These are phyloP conservation scores for Caenorhabditis afra DNA, from an alignment of 2,888 invertebrate species.

Conservation along the genomic window DNA sequence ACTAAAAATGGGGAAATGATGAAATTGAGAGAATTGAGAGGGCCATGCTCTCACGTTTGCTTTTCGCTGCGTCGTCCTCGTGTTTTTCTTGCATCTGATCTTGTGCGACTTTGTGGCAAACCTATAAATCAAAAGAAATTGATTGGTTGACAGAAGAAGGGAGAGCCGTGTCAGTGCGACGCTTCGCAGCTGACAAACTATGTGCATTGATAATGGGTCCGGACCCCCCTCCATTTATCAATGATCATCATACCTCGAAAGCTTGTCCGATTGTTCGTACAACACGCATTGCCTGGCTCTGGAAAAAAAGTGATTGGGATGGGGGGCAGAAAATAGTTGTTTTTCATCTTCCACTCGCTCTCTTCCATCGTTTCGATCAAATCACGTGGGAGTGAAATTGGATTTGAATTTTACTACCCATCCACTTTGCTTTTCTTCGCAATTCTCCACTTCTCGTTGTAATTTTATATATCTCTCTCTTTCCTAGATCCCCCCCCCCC, in stretches of 20 bases:
- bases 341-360: background rate
- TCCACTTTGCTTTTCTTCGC: background rate
- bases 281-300: conserved; percentile 93
- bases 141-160: conserved; percentile 52
- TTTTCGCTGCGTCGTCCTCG: conserved; percentile 71
- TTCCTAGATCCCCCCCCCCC: background rate
- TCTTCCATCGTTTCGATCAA: background rate
- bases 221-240: conserved; percentile 2
- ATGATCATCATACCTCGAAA: conserved; percentile 90
- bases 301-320: conserved; percentile 45
- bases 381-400: conserved; percentile 1
- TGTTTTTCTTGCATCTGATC: conserved; percentile 79
- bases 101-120: conserved; percentile 88
- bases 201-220: conserved; percentile 46
- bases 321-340: background rate
- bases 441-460: conserved; percentile 2
- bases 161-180: conserved; percentile 5
- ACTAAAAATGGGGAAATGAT: conserved; percentile 31
- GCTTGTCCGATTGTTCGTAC: conserved; percentile 99
- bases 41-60: conserved; percentile 46
- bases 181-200: conserved; percentile 45
- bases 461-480: conserved; percentile 6
- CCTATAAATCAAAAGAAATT: conserved; percentile 61
- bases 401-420: conserved; percentile 2
- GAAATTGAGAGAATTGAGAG: too few relatives aligned